phyloP scores from a whole-genome alignment of 2,888 invertebrate genomes.

The Agrotis ipsilon region DNA sequence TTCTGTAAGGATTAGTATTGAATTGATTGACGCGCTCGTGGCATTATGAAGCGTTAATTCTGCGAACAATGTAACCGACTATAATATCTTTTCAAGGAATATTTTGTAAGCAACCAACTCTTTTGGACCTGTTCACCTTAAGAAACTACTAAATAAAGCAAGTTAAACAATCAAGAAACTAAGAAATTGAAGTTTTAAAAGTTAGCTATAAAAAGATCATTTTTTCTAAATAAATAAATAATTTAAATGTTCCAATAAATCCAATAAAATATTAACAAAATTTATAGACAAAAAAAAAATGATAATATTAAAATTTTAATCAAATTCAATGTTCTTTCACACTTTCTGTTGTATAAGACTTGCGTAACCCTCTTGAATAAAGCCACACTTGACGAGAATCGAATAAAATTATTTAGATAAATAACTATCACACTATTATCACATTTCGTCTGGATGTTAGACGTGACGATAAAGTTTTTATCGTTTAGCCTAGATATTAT shows the following conservation, averaged over 20 bases:
- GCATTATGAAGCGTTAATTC: neutral
- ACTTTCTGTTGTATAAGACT: conserved; percentile 15
- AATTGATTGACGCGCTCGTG: neutral
- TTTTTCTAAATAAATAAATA: too few relatives aligned
- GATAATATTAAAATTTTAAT: neutral
- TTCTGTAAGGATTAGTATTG: neutral
- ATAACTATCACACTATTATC: conserved; percentile 22
- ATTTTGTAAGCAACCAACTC: conserved; percentile 2
- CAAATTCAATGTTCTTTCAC: conserved; percentile 5
- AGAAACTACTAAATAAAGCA: conserved; percentile 18
- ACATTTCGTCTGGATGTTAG: conserved; percentile 16
- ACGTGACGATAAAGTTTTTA: neutral
- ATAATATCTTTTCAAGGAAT: neutral
- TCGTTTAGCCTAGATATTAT: too few relatives aligned
- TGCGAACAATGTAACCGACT: conserved; percentile 1
- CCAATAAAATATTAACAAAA: neutral
- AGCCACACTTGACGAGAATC: conserved; percentile 16
- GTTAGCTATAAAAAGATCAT: too few relatives aligned
- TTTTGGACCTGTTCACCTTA: conserved; percentile 28
- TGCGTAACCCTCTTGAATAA: conserved; percentile 41
- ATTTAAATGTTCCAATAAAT: neutral
- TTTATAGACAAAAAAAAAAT: neutral
- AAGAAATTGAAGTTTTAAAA: conserved; percentile 19
- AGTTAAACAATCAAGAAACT: neutral
- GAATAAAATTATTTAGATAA: conserved; percentile 27